These are phyloP conservation scores for Smithornis capensis DNA, from an alignment of 2,113 vertebrate genomes.

Conservation along the genomic window DNA sequence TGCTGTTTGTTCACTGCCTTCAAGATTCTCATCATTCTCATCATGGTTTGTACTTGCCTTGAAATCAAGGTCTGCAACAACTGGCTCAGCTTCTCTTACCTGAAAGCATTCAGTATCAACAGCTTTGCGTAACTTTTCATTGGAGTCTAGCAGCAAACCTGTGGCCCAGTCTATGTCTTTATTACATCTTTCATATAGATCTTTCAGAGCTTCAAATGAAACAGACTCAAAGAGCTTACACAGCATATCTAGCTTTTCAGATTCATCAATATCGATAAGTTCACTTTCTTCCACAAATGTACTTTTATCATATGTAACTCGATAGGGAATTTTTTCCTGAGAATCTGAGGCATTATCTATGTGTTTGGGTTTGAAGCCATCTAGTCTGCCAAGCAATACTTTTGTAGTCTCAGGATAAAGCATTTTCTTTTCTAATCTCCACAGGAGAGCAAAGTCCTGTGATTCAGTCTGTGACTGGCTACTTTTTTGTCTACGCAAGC, in stretches of 20 bases:
- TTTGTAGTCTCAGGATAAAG: slow-evolving; percentile 55
- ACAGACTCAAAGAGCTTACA: slow-evolving; percentile 88
- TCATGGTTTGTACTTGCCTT: slow-evolving; percentile 11
- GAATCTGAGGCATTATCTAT: slow-evolving; percentile 30
- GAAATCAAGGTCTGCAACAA: slow-evolving; percentile 32
- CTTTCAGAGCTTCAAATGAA: slow-evolving; percentile 87
- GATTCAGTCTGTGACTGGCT: slow-evolving; percentile 85
- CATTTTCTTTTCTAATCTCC: slow-evolving; percentile 83
- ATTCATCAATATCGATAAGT: slow-evolving; percentile 70
- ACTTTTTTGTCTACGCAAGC: background rate
- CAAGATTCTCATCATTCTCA: slow-evolving; percentile 3
- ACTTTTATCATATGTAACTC: slow-evolving; percentile 87
- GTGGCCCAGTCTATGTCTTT: slow-evolving; percentile 93
- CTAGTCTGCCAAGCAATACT: slow-evolving; percentile 75
- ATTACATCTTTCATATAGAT: slow-evolving; percentile 94
- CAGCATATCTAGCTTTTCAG: slow-evolving; percentile 84
- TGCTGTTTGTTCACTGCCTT: background rate
- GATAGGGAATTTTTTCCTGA: slow-evolving; percentile 82
- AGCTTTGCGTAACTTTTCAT: slow-evolving; percentile 82
- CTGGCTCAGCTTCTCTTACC: slow-evolving; percentile 2
- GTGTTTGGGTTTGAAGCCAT: slow-evolving; percentile 78
- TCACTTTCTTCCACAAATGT: slow-evolving; percentile 90
- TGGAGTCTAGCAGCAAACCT: slow-evolving; percentile 92
- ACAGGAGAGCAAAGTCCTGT: slow-evolving; percentile 87
- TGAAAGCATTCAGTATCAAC: slow-evolving; percentile 62